A percentile compares a stretch with the other conserved stretches of the same genome.
Conservation (phyloP, 2,888 invertebrate genomes). For the Ectemnius cavifrons region DNA sequence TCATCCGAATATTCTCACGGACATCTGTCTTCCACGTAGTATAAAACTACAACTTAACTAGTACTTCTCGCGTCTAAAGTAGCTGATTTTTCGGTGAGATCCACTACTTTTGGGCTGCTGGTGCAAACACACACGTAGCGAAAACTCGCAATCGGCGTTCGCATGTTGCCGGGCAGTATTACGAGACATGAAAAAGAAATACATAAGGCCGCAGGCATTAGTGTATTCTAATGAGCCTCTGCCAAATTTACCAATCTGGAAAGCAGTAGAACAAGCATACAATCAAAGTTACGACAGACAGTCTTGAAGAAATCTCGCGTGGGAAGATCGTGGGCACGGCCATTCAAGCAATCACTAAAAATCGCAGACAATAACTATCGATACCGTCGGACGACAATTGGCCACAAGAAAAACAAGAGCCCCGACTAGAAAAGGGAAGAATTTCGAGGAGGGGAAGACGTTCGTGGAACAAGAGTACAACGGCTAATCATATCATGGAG, state of each 20-base stretch:
- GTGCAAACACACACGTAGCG: slow-evolving; percentile 6
- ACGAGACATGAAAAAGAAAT: slow-evolving; percentile 3
- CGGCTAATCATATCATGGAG: slow-evolving; percentile 70
- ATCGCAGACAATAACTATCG: not conserved
- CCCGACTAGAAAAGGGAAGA: not conserved
- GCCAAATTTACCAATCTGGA: no score
- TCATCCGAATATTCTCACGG: slow-evolving; percentile 48
- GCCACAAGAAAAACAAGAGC: not conserved
- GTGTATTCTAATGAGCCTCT: no score
- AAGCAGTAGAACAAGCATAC: no score
- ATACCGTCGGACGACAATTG: not conserved
- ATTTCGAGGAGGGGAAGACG: slow-evolving; percentile 1
- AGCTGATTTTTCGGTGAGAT: slow-evolving; percentile 29
- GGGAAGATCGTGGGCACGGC: no score
- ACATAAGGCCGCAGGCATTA: not conserved
- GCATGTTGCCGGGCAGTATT: slow-evolving; percentile 7
- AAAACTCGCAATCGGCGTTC: slow-evolving; percentile 23
- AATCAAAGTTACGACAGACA: no score
- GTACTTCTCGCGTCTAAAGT: slow-evolving; percentile 51
- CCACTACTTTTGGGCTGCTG: slow-evolving; percentile 30
- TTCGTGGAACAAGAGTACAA: slow-evolving; percentile 59
- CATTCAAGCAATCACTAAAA: not conserved
- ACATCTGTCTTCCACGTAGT: slow-evolving; percentile 72
- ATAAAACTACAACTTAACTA: slow-evolving; percentile 64
- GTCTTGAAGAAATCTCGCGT: no score